phyloP scores from a whole-genome alignment of 2,797 vertebrate species.

The Rallus crepitans region DNA sequence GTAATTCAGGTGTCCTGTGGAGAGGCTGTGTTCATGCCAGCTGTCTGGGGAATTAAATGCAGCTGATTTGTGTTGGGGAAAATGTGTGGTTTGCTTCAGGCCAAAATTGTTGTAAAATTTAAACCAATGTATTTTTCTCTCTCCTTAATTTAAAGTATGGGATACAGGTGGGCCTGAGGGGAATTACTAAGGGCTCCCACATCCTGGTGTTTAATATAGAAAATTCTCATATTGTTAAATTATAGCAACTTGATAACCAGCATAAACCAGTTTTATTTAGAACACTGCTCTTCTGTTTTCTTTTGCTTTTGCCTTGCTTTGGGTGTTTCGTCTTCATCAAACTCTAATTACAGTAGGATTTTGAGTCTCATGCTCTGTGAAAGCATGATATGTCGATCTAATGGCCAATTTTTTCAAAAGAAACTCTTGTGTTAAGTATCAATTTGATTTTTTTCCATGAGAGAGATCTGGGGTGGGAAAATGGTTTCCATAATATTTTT shows the following conservation, averaged over 20 bases:
- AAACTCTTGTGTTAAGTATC: slow-evolving; percentile 14
- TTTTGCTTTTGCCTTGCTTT: not conserved
- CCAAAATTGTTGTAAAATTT: slow-evolving; percentile 72
- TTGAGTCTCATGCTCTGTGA: not conserved
- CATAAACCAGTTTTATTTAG: not conserved
- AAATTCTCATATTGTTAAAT: slow-evolving; percentile 41
- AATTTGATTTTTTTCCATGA: slow-evolving; percentile 2
- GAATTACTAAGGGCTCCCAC: slow-evolving; percentile 29
- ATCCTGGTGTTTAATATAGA: not conserved
- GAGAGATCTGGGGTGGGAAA: not conserved
- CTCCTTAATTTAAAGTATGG: slow-evolving; percentile 62
- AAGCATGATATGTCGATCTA: not conserved
- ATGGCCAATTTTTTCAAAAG: not conserved
- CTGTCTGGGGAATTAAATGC: slow-evolving; percentile 74
- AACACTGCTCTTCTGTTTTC: not conserved
- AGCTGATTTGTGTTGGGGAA: slow-evolving; percentile 72
- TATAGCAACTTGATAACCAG: not conserved
- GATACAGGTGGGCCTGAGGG: slow-evolving; percentile 51
- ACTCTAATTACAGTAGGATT: slow-evolving; percentile 18
- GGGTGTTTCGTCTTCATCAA: not conserved
- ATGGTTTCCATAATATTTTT: not conserved
- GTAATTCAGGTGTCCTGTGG: slow-evolving; percentile 74
- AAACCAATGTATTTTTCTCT: slow-evolving; percentile 66
- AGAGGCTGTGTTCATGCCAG: slow-evolving; percentile 72
- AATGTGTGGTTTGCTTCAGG: slow-evolving; percentile 69